Evolutionary conservation across 2,888 invertebrate genomes (phyloP).

Genomic region (Conistra vaccinii): DNA sequence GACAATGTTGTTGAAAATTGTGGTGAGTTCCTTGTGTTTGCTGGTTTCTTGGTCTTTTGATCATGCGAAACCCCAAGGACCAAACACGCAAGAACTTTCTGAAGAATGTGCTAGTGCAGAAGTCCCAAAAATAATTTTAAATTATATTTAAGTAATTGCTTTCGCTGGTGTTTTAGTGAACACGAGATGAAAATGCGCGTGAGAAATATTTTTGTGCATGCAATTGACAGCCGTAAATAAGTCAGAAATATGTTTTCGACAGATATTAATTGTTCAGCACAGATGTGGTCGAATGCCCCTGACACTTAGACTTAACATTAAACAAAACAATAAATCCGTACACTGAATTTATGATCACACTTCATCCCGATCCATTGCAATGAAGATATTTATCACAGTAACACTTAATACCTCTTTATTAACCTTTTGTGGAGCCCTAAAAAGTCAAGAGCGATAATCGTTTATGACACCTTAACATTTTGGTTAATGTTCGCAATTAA

Average conservation of each 20-base stretch:
- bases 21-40: conserved; percentile 23
- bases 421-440: conserved; percentile 59
- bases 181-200: conserved; percentile 15
- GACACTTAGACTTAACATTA: conserved; percentile 62
- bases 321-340: conserved; percentile 58
- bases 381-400: conserved; percentile 66
- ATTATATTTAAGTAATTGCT: no score
- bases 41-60: not conserved
- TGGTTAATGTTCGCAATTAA: conserved; percentile 68
- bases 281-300: conserved; percentile 60
- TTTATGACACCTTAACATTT: conserved; percentile 68
- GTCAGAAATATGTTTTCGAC: conserved; percentile 52
- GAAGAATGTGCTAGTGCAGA: not conserved
- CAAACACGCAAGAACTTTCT: not conserved
- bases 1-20: conserved; percentile 52
- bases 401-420: conserved; percentile 58
- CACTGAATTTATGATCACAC: conserved; percentile 47
- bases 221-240: conserved; percentile 45
- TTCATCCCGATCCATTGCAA: conserved; percentile 50
- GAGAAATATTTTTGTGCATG: conserved; percentile 22
- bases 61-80: not conserved
- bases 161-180: not conserved
- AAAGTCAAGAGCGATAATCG: conserved; percentile 59
- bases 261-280: conserved; percentile 55
- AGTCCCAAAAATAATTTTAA: not conserved